Evolutionary conservation across 2,888 invertebrate genomes (phyloP), one percentile per base, ranked within the genome.

Genomic region (Pachydiplax longipennis): DNA sequence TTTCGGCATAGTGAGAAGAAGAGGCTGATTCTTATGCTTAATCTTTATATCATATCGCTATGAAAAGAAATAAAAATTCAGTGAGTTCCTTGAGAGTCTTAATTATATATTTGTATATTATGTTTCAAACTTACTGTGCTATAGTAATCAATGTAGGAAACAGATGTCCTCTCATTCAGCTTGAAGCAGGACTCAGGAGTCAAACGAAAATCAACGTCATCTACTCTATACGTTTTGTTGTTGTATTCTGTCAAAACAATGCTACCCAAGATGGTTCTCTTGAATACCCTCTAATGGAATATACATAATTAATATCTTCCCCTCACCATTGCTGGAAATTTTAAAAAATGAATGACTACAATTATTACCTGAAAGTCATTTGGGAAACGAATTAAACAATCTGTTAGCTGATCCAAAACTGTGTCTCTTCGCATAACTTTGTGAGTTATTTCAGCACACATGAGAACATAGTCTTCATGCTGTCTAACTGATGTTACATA

Each of bases 71-170:
- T 37, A 82, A n/a, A 5, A 5, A 81, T 22, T 81, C 13, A 80
- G 22, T 65, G 82, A 25, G 5, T 48, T 48, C 12, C 10, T 48
- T 48, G 3, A 13, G 48, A 48, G n/a, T n/a, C n/a, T n/a, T 2
- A 44, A 10, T 3, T 44, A 44, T 44, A 10, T 40, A 40, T 40
- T 40, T 40, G 10, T 44, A 44, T 12, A 13, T 6, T 25, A 15
- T 13, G 10, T 31, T 73, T 73, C 15, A 31, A 73, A 73, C 73
- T 73, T 73, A 73, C 73, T 73, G 31, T 10, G 8, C 93, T 93
- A 92, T 94, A 95, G 92, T 95, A 95, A 0, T 95, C 92, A 0
- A 92, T n/a, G 90, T 92, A 92, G 18, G 93, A 92, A 25, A 93
- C 92, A 0, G 92, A 91, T 80, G 93, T 92, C 6, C 93, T 92